Evolutionary conservation across 2,888 invertebrate species (phyloP), one percentile per base, ranked within the genome.

Genomic region (Drosophila cognata): DNA sequence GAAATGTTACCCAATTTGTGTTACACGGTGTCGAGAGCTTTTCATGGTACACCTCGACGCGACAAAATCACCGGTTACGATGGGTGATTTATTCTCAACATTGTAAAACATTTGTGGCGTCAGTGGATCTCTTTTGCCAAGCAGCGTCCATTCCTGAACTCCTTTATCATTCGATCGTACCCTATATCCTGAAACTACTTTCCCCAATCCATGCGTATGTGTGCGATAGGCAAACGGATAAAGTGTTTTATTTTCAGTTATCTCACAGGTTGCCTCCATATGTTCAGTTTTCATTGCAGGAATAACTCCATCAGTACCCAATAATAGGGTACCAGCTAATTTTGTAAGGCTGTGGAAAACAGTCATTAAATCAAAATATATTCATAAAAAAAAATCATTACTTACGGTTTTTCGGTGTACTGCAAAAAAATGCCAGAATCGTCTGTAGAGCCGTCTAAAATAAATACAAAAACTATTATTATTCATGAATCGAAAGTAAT

Each of bases 31-130:
- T 2, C 95, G 94, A 11, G 95, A 94, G 90, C 96, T 98, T 77
- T 96, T 94, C 98, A 99, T 98, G 1, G 98, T 98, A 93, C 99
- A 99, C 48, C 98, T 94, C 0, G 98, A 97, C 4, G 98, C 98
- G 73, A 98, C 91, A 66, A 95, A 94, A 92, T 98, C 98, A 1
- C 96, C 96, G 61, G 93, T 93, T 1, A 91, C 82, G 48, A 98
- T 95, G 0, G 96, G 95, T 0, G 95, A 94, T 2, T 93, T 93
- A 82, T 95, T 94, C 41, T 94, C 94, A 1, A 97, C 95, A 0
- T 97, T 97, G 93, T 98, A 99, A 94, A 99, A 99, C 98, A 98
- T 98, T 94, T 99, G 97, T 0, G 99, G 98, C 21, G 96, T 95
- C 83, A 97, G 94, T 0, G 99, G 99, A 93, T 98, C 94, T 13